Base-by-base conservation (phyloP, 2,113 vertebrate species). In the Lampris incognitus region DNA sequence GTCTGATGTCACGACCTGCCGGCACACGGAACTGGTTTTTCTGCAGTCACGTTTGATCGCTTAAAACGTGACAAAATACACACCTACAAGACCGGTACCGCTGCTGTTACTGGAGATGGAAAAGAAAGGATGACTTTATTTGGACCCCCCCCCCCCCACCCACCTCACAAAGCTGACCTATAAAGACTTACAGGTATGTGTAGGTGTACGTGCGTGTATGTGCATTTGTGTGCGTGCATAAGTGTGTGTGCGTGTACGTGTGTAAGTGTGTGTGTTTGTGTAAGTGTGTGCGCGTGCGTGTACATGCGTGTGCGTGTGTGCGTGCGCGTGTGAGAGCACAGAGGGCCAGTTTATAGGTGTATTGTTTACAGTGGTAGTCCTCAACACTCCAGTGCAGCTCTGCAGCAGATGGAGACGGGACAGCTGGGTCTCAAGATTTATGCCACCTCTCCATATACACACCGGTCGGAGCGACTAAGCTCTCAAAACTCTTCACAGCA, bases 401-500 rank as follows among this genome's bases (percentile, higher is more conserved):
- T 50, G 39, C 48, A 24, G 42, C 57, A 42, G 74, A 66, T 87
- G 37, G 62, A 84, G 81, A 83, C 57, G 72, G 69, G 66, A 74
- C 83, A 86, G 81, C 79, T 86, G 80, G 51, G 56, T 6, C 72
- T 69, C 40, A 79, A 85, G 83, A 88, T 85, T 86, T 81, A 84
- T 74, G 79, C 82, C 71, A 78, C 61, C 64, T 81, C 70, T 74
- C 36, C 44, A 62, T 54, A 61, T 67, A 58, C 48, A 84, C 24
- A 57, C 56, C 65, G 9, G 80, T 82, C 74, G 60, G 84, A 56
- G 66, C 84, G 80, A 72, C 87, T 73, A 62, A 84, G 82, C 72
- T 82, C 79, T 83, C 72, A 85, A 24, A 62, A 72, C 67, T 91
- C 87, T 89, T 92, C 82, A 87, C 79, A 11, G 75, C 85, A 89